These are phyloP conservation scores for Sorex araneus DNA, from an alignment of 2,113 vertebrate species.

Conservation along the genomic window DNA sequence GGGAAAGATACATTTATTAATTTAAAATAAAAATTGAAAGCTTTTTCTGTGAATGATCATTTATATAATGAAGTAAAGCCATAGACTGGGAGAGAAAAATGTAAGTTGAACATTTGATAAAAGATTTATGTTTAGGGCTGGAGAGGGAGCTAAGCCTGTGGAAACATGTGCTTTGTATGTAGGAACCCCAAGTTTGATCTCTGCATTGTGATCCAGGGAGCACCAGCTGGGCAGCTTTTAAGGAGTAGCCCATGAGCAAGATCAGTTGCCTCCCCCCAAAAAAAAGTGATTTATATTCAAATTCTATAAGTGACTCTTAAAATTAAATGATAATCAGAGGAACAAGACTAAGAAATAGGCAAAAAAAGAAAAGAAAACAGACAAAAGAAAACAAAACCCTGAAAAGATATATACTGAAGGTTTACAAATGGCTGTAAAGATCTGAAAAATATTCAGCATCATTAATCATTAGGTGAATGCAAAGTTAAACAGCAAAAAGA, in stretches of 20 bases:
- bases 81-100: background rate
- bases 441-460: background rate
- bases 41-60: background rate
- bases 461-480: background rate
- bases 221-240: too few species aligned
- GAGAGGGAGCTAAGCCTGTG: too few species aligned
- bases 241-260: too few species aligned
- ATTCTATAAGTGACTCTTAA: background rate
- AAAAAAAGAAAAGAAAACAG: background rate
- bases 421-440: background rate
- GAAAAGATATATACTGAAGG: background rate
- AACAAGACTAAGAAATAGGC: background rate
- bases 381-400: background rate
- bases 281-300: background rate
- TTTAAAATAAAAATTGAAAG: background rate
- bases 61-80: background rate
- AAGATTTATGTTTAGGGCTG: background rate
- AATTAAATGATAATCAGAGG: background rate
- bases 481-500: background rate
- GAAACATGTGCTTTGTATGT: too few species aligned
- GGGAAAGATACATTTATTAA: slow-evolving; percentile 34
- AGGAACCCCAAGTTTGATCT: too few species aligned
- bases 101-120: background rate
- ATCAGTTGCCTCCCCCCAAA: too few species aligned
- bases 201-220: too few species aligned